Percentiles rank a stretch among this genome's conserved stretches.
phyloP scores from a whole-genome alignment of 2,888 invertebrate genomes.

The Lithophane socia region DNA sequence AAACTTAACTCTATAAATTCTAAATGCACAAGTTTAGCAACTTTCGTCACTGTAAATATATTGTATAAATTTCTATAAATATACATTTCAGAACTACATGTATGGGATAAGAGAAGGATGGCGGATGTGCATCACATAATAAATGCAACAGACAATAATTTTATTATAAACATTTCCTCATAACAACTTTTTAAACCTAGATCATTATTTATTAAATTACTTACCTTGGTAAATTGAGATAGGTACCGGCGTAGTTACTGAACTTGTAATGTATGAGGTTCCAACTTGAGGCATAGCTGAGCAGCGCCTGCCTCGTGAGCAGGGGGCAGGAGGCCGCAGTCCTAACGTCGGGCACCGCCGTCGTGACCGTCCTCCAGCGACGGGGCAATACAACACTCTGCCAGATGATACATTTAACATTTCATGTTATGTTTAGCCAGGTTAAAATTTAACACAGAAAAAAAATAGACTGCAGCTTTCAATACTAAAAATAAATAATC shows the following conservation, averaged over 20 bases:
- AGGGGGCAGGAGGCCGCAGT: constrained; percentile 89
- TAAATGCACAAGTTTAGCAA: not conserved
- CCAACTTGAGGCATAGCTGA: constrained; percentile 96
- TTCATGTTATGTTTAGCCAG: not conserved
- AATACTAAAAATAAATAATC: not conserved
- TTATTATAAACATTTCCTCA: not conserved
- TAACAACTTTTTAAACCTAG: not conserved
- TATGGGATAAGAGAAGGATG: not conserved
- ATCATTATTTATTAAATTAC: not conserved
- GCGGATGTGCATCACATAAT: constrained; percentile 9
- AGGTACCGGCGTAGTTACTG: constrained; percentile 96
- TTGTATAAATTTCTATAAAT: not conserved
- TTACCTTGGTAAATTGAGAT: constrained; percentile 96
- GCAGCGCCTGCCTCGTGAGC: constrained; percentile 91
- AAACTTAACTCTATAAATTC: not conserved
- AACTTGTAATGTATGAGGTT: constrained; percentile 98
- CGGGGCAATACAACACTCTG: constrained; percentile 95
- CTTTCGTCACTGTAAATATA: not conserved
- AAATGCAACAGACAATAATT: not conserved
- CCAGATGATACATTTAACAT: constrained; percentile 43
- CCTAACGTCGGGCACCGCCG: constrained; percentile 90
- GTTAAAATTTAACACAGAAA: not conserved
- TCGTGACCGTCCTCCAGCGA: constrained; percentile 94
- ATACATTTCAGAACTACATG: not conserved
- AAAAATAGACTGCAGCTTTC: not conserved